Evolutionary conservation across 2,797 vertebrate species (phyloP).

Genomic region (Eremophila alpestris): DNA sequence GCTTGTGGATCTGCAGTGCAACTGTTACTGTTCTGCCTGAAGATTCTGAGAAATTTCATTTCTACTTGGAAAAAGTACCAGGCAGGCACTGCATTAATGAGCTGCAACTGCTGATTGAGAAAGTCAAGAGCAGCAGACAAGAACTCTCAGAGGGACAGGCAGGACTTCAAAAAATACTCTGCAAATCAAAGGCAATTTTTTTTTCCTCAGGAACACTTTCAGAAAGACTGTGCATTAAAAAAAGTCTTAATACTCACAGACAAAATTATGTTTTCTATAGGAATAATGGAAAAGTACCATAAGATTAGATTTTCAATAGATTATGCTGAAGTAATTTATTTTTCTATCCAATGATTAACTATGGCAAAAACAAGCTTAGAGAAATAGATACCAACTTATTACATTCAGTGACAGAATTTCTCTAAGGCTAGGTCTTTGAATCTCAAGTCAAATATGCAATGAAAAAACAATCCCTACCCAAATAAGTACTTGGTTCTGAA

Average conservation of each 20-base stretch:
- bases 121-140: neutral
- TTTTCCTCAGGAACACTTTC: neutral
- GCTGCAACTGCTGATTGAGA: neutral
- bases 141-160: neutral
- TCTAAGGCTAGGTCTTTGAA: neutral
- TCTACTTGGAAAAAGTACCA: neutral
- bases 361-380: neutral
- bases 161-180: neutral
- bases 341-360: neutral
- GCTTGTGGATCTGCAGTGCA: neutral
- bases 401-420: neutral
- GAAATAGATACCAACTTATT: neutral
- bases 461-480: neutral
- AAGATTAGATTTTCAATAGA: neutral
- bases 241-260: neutral
- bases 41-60: neutral
- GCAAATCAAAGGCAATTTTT: neutral
- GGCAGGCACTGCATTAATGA: neutral
- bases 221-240: neutral
- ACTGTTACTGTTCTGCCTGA: neutral
- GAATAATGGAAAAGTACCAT: neutral
- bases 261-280: neutral
- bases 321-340: neutral
- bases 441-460: neutral
- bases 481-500: neutral